Base-by-base conservation (phyloP, 2,888 invertebrate genomes). In the Lasioglossum lativentre region DNA sequence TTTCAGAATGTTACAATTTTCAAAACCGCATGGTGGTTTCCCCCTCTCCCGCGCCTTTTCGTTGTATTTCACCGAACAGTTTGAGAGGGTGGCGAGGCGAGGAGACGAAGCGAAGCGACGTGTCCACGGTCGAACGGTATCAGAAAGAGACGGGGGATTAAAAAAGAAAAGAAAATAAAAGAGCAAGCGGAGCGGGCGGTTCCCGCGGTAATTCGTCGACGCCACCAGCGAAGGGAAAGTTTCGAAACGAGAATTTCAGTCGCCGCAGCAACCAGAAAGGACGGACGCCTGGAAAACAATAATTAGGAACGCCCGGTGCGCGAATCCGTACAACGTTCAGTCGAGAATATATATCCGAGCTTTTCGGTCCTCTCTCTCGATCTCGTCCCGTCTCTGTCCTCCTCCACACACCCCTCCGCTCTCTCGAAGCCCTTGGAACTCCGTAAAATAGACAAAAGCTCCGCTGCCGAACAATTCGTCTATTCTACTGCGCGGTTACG, bases 391-490 rank as follows among this genome's bases (percentile, higher is more conserved):
- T 63, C 59, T 63, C 59, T 63, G 6, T 63, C 59, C 59, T 63
- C 59, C 59, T 63, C 38, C 30, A 70, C 75, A 68, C 87, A 75
- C 86, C 86, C 90, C 91, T 88, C 92, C 91, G 91, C 94, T 93
- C 90, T 94, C 93, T 93, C 90, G 94, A 94, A 94, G 93, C 94
- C 94, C 93, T 94, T 94, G 93, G 93, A 94, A 94, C 93, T 94
- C 93, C 91, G 94, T 93, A 93, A 93, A 94, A 94, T 94, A 94
- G 94, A 94, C 94, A 94, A 94, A 94, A 94, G 94, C 93, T 93
- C 89, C 89, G 93, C 90, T 92, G 91, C 92, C 93, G 92, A 94
- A 93, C 94, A 93, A 94, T 94, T 94, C 94, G 92, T 94, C 93
- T 93, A 93, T 94, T 94, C 93, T 93, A 91, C 93, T 91, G 90